Evolutionary conservation across 2,888 invertebrate species (phyloP).

Genomic region (Tachina grossa): DNA sequence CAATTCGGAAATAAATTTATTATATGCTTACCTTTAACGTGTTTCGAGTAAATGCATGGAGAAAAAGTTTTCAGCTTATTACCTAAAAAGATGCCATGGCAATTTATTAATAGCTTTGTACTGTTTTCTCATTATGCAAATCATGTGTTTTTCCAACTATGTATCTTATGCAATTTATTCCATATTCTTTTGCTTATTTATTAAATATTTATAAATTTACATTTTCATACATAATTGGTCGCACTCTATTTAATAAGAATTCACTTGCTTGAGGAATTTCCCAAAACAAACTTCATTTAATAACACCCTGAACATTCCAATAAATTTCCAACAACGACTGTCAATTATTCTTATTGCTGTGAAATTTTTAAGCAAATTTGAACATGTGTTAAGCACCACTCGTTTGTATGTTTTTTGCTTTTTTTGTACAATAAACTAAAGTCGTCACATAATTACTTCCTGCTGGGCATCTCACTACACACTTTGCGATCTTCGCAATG

Average conservation of each 20-base stretch:
- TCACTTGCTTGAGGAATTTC: conserved; percentile 9
- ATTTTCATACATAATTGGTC: conserved; percentile 9
- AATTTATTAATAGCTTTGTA: no score
- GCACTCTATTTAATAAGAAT: conserved; percentile 2
- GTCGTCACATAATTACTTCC: conserved; percentile 68
- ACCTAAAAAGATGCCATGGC: no score
- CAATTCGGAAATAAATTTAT: no score
- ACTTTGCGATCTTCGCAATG: neutral
- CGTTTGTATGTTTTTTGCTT: conserved; percentile 25
- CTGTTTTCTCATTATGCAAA: no score
- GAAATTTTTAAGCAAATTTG: conserved; percentile 45
- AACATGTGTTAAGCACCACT: conserved; percentile 65
- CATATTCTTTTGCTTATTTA: neutral
- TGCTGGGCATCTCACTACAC: conserved; percentile 53
- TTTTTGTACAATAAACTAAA: conserved; percentile 32
- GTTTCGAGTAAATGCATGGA: no score
- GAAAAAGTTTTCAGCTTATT: no score
- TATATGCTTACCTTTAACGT: no score
- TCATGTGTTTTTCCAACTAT: no score
- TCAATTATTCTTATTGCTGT: conserved; percentile 55
- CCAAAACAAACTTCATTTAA: conserved; percentile 5
- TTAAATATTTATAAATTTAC: neutral
- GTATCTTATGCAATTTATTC: no score
- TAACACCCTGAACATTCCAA: conserved; percentile 12
- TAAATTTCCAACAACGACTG: conserved; percentile 54